Evolutionary conservation across 2,113 vertebrate species (phyloP), one percentile per base, ranked within the genome.

Genomic region (Leucoraja erinaceus): DNA sequence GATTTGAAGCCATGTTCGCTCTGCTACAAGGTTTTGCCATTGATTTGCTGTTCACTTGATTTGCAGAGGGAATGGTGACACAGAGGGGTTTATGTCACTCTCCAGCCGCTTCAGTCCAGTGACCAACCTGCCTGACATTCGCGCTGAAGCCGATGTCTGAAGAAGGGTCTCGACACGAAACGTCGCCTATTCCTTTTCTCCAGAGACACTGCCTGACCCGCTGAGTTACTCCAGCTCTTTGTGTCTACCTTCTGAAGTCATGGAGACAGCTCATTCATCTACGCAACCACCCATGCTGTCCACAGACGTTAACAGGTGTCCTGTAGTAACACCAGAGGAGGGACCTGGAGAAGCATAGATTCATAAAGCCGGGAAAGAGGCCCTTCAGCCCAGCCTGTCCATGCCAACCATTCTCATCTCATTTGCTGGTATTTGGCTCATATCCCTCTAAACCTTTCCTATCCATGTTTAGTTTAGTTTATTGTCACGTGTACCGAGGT

Each of bases 41-140:
- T 22, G 20, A 56, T 28, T 54, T 56, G 38, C 10, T 56, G 38
- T 4, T 47, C 38, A 83, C 79, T 83, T 56, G 54, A 83, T 25
- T 54, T 83, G 79, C 47, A 56, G 14, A 8, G 79, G 11, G 56
- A 18, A 20, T 9, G 79, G 56, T 83, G 79, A 83, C 25, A 22
- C 79, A 56, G 79, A 83, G 47, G 22, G 79, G 47, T 83, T 83
- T 83, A 83, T 83, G 47, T 83, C 79, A 83, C 79, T 54, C 79
- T 47, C 78, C 79, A 54, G 79, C 7, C 38, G 79, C 79, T 56
- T 83, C 79, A 83, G 47, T 25, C 56, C 56, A 47, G 47, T 83
- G 20, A 38, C 79, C 47, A 20, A 83, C 4, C 79, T 83, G 79
- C 47, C 79, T 83, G 79, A 83, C 79, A 56, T 83, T 83, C 56